These are phyloP conservation scores for Morone chrysops DNA, from an alignment of 2,113 vertebrate species.

Conservation along the genomic window DNA sequence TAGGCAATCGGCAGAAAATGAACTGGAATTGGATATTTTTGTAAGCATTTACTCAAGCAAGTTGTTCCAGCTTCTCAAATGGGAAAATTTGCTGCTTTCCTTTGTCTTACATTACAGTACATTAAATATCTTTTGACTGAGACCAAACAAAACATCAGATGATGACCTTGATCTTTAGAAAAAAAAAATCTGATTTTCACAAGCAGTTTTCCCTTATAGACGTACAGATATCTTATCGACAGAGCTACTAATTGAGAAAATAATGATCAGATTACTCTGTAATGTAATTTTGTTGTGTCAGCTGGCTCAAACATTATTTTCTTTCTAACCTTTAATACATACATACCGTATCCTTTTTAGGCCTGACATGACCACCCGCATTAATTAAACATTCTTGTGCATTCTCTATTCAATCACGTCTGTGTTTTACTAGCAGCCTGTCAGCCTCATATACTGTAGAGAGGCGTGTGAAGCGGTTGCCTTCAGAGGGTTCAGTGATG, in stretches of 20 bases:
- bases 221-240: background rate
- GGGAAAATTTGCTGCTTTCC: no score
- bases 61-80: background rate
- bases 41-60: background rate
- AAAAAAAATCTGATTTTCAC: background rate
- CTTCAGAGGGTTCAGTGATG: background rate
- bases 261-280: no score
- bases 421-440: conserved; percentile 1
- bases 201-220: background rate
- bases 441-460: background rate
- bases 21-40: no score
- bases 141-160: no score
- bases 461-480: background rate
- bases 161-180: background rate
- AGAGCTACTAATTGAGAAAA: background rate
- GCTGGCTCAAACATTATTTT: background rate
- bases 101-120: background rate
- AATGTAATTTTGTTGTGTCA: background rate
- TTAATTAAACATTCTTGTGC: background rate
- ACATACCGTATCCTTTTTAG: background rate
- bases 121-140: background rate
- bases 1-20: background rate
- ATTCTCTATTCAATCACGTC: background rate
- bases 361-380: background rate
- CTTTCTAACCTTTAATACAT: background rate